Conservation (phyloP, 2,888 invertebrate genomes). For the Phortica magna region DNA sequence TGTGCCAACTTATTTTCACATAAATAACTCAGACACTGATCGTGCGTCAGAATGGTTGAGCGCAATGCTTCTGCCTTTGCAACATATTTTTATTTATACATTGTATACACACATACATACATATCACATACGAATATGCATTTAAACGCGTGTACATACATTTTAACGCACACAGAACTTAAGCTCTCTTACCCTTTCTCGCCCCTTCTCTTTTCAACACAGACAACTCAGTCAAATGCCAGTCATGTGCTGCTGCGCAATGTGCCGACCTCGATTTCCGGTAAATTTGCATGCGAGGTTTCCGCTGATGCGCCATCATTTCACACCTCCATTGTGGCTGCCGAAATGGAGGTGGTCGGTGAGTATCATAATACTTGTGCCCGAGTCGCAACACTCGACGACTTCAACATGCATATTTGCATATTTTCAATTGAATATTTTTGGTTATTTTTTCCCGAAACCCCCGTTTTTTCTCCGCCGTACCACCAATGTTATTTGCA, state of each 20-base stretch:
- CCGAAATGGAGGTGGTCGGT: slow-evolving; percentile 78
- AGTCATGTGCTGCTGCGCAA: slow-evolving; percentile 75
- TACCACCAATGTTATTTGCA: background rate
- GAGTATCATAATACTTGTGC: slow-evolving; percentile 44
- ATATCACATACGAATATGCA: background rate
- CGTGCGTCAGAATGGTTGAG: background rate
- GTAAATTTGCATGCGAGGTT: slow-evolving; percentile 77
- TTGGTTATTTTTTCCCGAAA: background rate
- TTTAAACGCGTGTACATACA: slow-evolving; percentile 10
- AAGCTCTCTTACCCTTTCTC: slow-evolving; percentile 4
- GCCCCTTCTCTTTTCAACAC: slow-evolving; percentile 31
- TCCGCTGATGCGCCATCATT: slow-evolving; percentile 78
- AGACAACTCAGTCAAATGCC: slow-evolving; percentile 75
- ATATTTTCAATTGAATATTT: slow-evolving; percentile 33
- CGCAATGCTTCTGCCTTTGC: slow-evolving; percentile 2
- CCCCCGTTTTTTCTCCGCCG: background rate
- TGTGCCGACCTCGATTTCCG: slow-evolving; percentile 74
- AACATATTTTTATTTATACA: slow-evolving; percentile 21
- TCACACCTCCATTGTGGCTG: slow-evolving; percentile 75
- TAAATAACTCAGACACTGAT: slow-evolving; percentile 27
- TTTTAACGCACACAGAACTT: background rate
- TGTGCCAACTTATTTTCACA: slow-evolving; percentile 31
- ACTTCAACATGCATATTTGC: slow-evolving; percentile 5
- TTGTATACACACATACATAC: background rate
- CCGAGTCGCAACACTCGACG: background rate